Evolutionary conservation across 2,113 vertebrate genomes (phyloP).

Genomic region (Strix uralensis): DNA sequence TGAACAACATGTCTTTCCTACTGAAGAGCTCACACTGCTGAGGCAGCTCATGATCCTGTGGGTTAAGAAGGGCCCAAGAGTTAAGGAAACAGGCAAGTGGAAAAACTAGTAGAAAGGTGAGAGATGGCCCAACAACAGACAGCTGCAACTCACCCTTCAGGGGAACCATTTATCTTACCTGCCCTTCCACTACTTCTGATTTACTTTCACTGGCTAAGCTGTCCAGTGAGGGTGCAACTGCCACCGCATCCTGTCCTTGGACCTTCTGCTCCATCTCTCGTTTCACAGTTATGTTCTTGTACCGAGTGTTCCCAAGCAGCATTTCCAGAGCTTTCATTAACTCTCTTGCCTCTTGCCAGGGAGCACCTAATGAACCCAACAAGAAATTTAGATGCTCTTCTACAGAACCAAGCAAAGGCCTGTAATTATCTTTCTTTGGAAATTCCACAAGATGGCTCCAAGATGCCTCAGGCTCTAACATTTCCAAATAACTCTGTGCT

Average conservation of each 20-base stretch:
- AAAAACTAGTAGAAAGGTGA: not conserved
- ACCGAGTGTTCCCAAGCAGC: not conserved
- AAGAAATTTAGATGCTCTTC: not conserved
- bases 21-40: not conserved
- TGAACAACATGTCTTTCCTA: not conserved
- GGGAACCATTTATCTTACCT: not conserved
- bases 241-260: not conserved
- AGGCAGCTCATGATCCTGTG: not conserved
- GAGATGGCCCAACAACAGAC: not conserved
- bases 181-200: not conserved
- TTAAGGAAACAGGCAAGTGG: not conserved
- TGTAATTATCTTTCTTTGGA: not conserved
- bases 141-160: not conserved
- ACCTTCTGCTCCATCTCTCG: not conserved
- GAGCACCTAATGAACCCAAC: not conserved
- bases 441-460: not conserved
- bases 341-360: slow-evolving; percentile 33
- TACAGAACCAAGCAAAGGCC: not conserved
- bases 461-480: not conserved
- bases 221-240: not conserved
- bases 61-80: not conserved
- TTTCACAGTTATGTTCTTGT: not conserved
- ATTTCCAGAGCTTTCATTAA: slow-evolving; percentile 46
- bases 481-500: not conserved
- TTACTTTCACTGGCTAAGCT: not conserved